phyloP scores from a whole-genome alignment of 2,888 invertebrate genomes.

The Orthonychiurus folsomi region DNA sequence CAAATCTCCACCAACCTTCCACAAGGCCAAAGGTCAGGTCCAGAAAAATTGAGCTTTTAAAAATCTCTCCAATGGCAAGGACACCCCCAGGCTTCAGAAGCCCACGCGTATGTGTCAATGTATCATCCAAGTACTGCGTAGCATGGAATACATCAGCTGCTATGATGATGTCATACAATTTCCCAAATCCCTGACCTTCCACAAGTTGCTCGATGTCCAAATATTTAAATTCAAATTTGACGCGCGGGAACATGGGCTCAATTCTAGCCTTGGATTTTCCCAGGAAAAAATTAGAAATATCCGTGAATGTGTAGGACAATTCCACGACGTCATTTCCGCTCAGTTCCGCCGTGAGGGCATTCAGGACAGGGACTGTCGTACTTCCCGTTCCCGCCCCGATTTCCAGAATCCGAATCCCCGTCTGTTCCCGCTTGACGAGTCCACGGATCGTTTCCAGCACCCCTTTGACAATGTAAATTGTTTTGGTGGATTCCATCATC shows the following conservation, averaged over 20 bases:
- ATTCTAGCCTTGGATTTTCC: conserved; percentile 2
- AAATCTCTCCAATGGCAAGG: conserved; percentile 4
- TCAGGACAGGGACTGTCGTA: conserved; percentile 1
- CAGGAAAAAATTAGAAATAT: conserved; percentile 9
- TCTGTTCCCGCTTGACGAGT: background rate
- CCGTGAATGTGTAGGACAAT: conserved; percentile 8
- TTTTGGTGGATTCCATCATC: background rate
- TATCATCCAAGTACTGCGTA: conserved; percentile 10
- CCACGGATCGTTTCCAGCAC: background rate
- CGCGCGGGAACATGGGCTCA: background rate
- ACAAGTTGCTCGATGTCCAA: conserved; percentile 5
- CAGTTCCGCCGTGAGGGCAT: background rate
- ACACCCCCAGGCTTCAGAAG: background rate
- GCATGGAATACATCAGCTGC: conserved; percentile 10
- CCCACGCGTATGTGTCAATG: background rate
- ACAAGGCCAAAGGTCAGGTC: conserved; percentile 4
- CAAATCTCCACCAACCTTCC: conserved; percentile 8
- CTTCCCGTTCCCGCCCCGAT: conserved; percentile 1
- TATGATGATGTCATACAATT: background rate
- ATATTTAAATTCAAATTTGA: background rate
- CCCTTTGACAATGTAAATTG: background rate
- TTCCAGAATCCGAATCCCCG: conserved; percentile 1
- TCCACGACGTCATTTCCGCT: background rate
- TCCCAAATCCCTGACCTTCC: background rate
- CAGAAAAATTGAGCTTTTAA: background rate